phyloP scores from a whole-genome alignment of 2,113 vertebrate genomes.

The Elephantulus edwardii region DNA sequence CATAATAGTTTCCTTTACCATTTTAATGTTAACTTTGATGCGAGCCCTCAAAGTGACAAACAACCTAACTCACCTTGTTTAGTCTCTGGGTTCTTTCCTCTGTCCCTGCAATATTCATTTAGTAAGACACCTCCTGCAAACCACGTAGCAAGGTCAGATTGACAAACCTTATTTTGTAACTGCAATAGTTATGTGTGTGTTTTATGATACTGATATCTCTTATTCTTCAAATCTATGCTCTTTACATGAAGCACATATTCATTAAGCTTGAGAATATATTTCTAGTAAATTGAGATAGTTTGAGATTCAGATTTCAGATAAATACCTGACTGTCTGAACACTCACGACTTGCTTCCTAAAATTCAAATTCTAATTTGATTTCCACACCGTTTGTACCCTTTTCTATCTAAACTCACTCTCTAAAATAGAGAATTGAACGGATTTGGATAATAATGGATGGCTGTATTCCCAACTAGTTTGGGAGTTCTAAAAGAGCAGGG shows the following conservation, averaged over 20 bases:
- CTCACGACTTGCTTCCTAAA: background rate
- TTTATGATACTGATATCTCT: background rate
- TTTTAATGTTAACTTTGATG: background rate
- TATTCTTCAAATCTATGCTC: background rate
- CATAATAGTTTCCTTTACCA: background rate
- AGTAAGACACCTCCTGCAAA: rapidly evolving
- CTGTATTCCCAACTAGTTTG: background rate
- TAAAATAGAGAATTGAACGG: background rate
- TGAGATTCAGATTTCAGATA: background rate
- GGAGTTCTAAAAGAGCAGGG: background rate
- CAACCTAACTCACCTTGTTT: rapidly evolving
- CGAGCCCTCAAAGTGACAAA: background rate
- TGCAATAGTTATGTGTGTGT: background rate
- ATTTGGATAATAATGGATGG: too few relatives aligned
- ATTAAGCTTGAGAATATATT: too few relatives aligned
- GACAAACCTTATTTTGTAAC: background rate
- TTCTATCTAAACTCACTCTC: background rate
- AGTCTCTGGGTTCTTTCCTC: too few relatives aligned
- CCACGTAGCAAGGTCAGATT: background rate
- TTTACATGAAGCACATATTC: too few relatives aligned
- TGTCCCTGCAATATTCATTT: rapidly evolving
- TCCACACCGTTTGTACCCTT: rapidly evolving
- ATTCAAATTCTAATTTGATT: background rate
- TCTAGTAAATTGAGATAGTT: too few relatives aligned
- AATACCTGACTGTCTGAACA: background rate